Percentiles rank a stretch among this genome's conserved stretches.
Evolutionary conservation across 2,113 vertebrate genomes (phyloP).

Genomic region (Microtus ochrogaster): DNA sequence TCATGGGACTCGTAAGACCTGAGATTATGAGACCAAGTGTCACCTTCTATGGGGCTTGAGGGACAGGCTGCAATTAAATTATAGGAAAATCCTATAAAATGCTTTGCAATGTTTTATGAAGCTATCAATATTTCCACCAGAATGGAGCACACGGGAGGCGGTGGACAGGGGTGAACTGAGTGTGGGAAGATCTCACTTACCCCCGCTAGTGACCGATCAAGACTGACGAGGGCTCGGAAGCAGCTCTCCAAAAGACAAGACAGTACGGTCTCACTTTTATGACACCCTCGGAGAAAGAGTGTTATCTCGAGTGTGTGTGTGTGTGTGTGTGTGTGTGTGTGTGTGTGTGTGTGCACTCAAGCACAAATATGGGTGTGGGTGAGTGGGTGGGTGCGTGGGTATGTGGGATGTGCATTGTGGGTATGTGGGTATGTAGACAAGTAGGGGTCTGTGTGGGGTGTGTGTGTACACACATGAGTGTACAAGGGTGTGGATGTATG

Average conservation of each 20-base stretch:
- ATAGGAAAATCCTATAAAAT: slow-evolving; percentile 62
- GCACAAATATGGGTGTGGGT: not conserved
- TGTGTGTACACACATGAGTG: not conserved
- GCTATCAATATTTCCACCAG: slow-evolving; percentile 42
- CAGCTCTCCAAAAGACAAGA: not conserved
- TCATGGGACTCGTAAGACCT: slow-evolving; percentile 62
- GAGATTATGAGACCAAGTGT: not conserved
- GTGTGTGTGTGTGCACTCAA: not conserved
- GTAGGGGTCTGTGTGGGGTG: not conserved
- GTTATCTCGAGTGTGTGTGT: not conserved
- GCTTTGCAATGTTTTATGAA: slow-evolving; percentile 48
- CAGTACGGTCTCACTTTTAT: not conserved
- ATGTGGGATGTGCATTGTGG: not conserved
- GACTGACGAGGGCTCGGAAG: not conserved
- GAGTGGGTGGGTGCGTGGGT: not conserved
- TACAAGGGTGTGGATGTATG: not conserved
- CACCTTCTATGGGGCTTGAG: slow-evolving; percentile 48
- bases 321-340: not conserved
- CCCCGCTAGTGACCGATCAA: not conserved
- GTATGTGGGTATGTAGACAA: not conserved
- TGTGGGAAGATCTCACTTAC: not conserved
- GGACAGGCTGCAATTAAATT: slow-evolving; percentile 64
- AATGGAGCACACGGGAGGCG: not conserved
- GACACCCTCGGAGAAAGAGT: not conserved
- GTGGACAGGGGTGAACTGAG: too few species aligned